These are phyloP conservation scores for Araneus ventricosus DNA, from an alignment of 1,140 invertebrate species.

Conservation along the genomic window DNA sequence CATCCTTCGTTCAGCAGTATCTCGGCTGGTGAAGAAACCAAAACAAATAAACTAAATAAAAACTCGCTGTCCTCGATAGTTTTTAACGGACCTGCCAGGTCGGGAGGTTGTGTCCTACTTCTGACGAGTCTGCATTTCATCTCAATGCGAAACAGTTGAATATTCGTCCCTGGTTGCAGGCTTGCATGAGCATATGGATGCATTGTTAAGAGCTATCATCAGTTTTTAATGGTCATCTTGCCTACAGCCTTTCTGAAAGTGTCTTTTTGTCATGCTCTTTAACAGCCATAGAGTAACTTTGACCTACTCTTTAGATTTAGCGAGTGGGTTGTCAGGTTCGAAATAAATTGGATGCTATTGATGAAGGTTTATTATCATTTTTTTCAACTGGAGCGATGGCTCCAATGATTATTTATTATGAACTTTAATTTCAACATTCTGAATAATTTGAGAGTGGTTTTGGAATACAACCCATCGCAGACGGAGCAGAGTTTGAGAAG, in stretches of 20 bases:
- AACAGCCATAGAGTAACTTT: constrained; percentile 8
- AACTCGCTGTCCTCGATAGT: constrained; percentile 69
- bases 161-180: not conserved
- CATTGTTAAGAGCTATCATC: constrained; percentile 33
- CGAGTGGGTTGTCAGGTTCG: not conserved
- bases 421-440: not conserved
- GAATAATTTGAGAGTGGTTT: not conserved
- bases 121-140: constrained; percentile 35
- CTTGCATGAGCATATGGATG: not conserved
- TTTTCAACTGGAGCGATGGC: not conserved
- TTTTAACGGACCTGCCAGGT: constrained; percentile 54
- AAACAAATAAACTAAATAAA: constrained; percentile 67
- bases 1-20: constrained; percentile 31
- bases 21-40: constrained; percentile 39
- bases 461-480: too few species aligned
- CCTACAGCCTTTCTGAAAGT: not conserved
- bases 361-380: not conserved
- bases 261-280: not conserved
- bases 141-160: constrained; percentile 29
- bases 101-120: constrained; percentile 67
- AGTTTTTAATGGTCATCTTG: constrained; percentile 27
- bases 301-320: constrained; percentile 29
- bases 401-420: not conserved
- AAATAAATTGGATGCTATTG: not conserved
- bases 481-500: too few species aligned